These are phyloP conservation scores for Beris chalybata DNA, from an alignment of 2,888 invertebrate species.

Conservation along the genomic window DNA sequence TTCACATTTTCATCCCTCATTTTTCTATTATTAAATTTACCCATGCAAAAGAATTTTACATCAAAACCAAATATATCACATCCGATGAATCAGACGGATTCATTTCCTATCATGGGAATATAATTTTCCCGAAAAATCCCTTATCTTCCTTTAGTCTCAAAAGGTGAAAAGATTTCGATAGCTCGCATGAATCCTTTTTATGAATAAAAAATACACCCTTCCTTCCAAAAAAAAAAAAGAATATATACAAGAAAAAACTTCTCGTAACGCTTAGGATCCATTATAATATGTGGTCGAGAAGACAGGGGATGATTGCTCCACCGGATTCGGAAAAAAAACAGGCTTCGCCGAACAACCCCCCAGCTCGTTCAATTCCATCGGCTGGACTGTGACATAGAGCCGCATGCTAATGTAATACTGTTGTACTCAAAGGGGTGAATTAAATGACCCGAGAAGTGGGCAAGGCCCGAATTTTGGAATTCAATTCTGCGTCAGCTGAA, in stretches of 20 bases:
- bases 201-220: neutral
- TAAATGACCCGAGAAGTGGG: constrained; percentile 19
- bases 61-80: constrained; percentile 8
- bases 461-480: constrained; percentile 19
- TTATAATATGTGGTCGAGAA: constrained; percentile 1
- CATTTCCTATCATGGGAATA: constrained; percentile 17
- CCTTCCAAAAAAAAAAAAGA: neutral
- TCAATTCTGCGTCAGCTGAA: constrained; percentile 25
- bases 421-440: constrained; percentile 17
- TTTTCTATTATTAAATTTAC: too few species aligned
- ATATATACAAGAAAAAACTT: constrained; percentile 4
- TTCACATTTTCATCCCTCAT: too few species aligned
- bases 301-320: too few species aligned
- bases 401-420: neutral
- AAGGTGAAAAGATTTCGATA: constrained; percentile 26
- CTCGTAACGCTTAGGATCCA: constrained; percentile 17
- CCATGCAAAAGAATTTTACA: too few species aligned
- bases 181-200: constrained; percentile 24
- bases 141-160: constrained; percentile 1
- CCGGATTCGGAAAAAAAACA: too few species aligned
- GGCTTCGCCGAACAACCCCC: too few species aligned
- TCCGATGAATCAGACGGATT: constrained; percentile 31
- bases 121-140: neutral
- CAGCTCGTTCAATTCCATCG: too few species aligned
- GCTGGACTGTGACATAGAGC: too few species aligned